phyloP scores from a whole-genome alignment of 2,113 vertebrate genomes.

The Onychostoma macrolepis region DNA sequence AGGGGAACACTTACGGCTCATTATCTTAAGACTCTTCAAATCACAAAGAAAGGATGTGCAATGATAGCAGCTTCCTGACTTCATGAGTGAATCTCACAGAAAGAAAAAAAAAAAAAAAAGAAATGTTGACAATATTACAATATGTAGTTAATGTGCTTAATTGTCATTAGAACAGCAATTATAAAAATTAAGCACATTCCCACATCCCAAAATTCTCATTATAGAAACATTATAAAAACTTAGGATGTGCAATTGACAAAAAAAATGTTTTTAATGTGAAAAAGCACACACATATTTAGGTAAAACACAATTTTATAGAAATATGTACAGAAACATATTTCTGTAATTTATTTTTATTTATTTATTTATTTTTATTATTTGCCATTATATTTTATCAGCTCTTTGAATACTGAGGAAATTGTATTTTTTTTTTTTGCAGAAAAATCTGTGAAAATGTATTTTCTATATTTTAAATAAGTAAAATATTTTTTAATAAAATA shows the following conservation, averaged over 20 bases:
- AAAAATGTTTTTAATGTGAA: too few species aligned
- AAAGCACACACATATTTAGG: not conserved
- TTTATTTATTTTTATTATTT: not conserved
- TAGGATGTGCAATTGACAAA: not conserved
- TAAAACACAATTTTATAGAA: not conserved
- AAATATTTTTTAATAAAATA: not conserved
- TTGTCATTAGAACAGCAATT: not conserved
- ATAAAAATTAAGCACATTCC: not conserved
- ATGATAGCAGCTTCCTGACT: conserved; percentile 33
- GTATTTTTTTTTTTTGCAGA: too few species aligned
- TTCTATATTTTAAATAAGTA: not conserved
- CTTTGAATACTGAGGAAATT: too few species aligned
- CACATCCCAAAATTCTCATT: not conserved
- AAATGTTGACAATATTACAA: not conserved
- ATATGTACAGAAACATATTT: not conserved
- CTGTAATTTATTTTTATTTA: too few species aligned
- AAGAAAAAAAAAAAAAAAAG: not conserved
- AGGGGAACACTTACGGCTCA: conserved; percentile 8
- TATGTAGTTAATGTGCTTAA: not conserved
- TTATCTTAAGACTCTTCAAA: conserved; percentile 33
- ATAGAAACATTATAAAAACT: not conserved
- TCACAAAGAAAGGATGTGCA: conserved; percentile 5
- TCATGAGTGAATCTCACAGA: not conserved
- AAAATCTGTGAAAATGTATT: too few species aligned
- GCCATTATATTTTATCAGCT: not conserved